phyloP scores from a whole-genome alignment of 2,888 invertebrate genomes.

The Cabera pusaria region DNA sequence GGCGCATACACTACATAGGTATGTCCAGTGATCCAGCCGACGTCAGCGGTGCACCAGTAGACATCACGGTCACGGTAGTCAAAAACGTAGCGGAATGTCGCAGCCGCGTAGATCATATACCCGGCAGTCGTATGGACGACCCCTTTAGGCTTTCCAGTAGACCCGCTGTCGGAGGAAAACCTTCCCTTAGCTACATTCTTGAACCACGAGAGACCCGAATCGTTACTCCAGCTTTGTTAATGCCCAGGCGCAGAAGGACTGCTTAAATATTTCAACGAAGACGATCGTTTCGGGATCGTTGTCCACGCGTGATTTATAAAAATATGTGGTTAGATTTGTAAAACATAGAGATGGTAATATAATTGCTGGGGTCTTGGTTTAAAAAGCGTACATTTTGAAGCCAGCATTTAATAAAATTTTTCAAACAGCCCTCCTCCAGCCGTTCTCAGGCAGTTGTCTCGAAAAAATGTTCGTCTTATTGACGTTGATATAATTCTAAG shows the following conservation, averaged over 20 bases:
- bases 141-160: slow-evolving; percentile 99
- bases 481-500: no score
- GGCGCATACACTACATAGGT: slow-evolving; percentile 98
- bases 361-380: no score
- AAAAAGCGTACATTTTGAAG: no score
- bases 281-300: background rate
- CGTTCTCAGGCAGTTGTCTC: no score
- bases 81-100: slow-evolving; percentile 98
- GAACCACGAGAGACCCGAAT: slow-evolving; percentile 2
- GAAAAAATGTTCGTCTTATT: no score
- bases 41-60: slow-evolving; percentile 97
- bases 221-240: slow-evolving; percentile 1
- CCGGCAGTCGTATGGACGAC: slow-evolving; percentile 98
- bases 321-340: no score
- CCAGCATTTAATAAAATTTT: no score
- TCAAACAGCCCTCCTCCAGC: no score
- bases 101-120: slow-evolving; percentile 96
- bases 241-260: slow-evolving; percentile 8
- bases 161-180: slow-evolving; percentile 84
- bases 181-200: slow-evolving; percentile 35
- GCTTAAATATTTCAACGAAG: slow-evolving; percentile 7
- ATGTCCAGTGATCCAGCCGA: slow-evolving; percentile 98
- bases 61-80: slow-evolving; percentile 93
- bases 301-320: no score
- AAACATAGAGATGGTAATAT: no score